Evolutionary conservation across 2,797 vertebrate species (phyloP).

Genomic region (Sebastes iracundus): DNA sequence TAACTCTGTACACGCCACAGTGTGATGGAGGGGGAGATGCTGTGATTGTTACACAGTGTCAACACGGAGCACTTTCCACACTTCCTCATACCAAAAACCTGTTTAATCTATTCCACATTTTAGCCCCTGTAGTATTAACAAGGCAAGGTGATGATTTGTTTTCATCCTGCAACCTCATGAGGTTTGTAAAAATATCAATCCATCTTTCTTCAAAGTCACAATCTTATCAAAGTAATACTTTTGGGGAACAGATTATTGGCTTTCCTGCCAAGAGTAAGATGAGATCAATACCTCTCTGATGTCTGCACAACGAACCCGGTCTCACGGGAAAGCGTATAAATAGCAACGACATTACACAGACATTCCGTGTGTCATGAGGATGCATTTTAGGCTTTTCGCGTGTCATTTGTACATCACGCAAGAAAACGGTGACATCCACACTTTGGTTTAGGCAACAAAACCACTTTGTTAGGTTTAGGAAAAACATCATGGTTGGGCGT

Average conservation of each 20-base stretch:
- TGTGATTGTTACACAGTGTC: constrained; percentile 29
- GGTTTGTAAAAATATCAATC: not conserved
- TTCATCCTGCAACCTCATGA: not conserved
- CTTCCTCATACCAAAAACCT: constrained; percentile 14
- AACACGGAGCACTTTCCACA: not conserved
- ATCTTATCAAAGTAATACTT: not conserved
- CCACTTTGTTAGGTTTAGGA: too few relatives aligned
- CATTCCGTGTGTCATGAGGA: too few relatives aligned
- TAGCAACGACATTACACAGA: too few relatives aligned
- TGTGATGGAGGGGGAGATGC: constrained; percentile 24
- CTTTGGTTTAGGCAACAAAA: too few relatives aligned
- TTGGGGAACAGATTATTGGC: not conserved
- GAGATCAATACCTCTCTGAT: not conserved
- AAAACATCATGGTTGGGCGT: too few relatives aligned
- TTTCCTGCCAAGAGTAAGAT: not conserved
- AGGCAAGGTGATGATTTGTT: not conserved
- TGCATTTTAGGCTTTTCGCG: too few relatives aligned
- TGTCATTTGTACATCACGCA: too few relatives aligned
- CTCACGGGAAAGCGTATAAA: too few relatives aligned
- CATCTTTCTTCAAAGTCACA: not conserved
- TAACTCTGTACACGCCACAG: constrained; percentile 6
- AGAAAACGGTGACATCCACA: too few relatives aligned
- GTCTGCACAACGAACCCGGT: too few relatives aligned
- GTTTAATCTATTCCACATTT: not conserved
- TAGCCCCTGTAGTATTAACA: not conserved